phyloP scores from a whole-genome alignment of 2,888 invertebrate genomes.

The Pinctada fucata region DNA sequence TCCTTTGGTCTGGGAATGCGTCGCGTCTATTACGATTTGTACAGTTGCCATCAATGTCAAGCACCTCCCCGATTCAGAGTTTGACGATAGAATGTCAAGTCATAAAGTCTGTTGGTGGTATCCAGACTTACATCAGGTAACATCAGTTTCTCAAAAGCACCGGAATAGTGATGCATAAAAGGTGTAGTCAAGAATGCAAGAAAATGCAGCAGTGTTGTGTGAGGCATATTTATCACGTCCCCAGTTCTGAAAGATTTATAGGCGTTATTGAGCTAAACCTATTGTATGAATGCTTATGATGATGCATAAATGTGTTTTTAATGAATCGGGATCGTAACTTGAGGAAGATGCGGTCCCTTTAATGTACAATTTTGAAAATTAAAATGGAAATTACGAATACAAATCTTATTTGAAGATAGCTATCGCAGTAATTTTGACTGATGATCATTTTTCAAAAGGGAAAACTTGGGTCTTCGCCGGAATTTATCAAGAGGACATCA shows the following conservation, averaged over 20 bases:
- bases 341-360: background rate
- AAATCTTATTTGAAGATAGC: background rate
- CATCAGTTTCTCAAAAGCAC: no score
- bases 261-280: background rate
- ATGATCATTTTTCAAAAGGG: background rate
- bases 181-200: background rate
- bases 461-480: no score
- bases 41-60: no score
- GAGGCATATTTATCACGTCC: background rate
- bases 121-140: no score
- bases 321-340: background rate
- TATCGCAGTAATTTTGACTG: background rate
- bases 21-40: no score
- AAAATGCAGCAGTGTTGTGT: background rate
- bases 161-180: background rate
- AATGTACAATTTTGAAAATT: background rate
- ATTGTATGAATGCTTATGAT: background rate
- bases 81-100: no score
- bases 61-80: no score
- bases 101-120: no score
- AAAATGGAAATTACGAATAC: background rate
- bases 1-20: no score
- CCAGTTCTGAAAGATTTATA: background rate
- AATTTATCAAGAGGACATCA: no score
- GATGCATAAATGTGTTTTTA: background rate